phyloP scores from a whole-genome alignment of 2,113 vertebrate species.

The Carassius carassius region DNA sequence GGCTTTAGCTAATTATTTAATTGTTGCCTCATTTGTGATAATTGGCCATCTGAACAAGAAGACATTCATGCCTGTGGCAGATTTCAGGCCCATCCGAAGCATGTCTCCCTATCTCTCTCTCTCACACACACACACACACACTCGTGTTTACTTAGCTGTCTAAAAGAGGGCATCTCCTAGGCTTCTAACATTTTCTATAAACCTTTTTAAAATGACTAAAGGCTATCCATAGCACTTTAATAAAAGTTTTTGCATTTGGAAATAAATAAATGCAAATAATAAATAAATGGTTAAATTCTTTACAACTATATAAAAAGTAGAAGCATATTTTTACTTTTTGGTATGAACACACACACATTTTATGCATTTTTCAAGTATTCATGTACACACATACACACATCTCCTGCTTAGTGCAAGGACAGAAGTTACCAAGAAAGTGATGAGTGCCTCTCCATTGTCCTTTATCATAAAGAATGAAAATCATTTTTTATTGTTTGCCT shows the following conservation, averaged over 20 bases:
- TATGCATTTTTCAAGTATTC: neutral
- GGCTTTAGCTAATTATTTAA: conserved; percentile 58
- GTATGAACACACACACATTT: conserved; percentile 30
- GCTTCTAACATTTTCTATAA: neutral
- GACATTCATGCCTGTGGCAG: conserved; percentile 46
- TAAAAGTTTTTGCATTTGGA: neutral
- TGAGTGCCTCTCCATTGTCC: neutral
- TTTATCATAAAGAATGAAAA: conserved; percentile 32
- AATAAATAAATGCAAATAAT: neutral
- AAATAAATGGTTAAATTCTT: neutral
- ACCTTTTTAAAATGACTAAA: neutral
- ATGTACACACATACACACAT: neutral
- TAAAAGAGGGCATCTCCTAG: neutral
- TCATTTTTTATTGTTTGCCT: neutral
- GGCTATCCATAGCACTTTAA: neutral
- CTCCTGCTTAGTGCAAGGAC: neutral
- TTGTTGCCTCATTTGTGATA: conserved; percentile 61
- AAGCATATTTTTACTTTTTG: neutral
- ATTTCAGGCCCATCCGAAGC: conserved; percentile 38
- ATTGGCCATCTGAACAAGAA: conserved; percentile 58
- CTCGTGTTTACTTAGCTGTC: neutral
- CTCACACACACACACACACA: conserved; percentile 33
- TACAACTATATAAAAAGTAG: neutral
- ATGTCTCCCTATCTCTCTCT: conserved; percentile 14
- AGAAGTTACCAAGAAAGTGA: neutral